Evolutionary conservation across 2,113 vertebrate species (phyloP).

Genomic region (Poeciliopsis retropinna): DNA sequence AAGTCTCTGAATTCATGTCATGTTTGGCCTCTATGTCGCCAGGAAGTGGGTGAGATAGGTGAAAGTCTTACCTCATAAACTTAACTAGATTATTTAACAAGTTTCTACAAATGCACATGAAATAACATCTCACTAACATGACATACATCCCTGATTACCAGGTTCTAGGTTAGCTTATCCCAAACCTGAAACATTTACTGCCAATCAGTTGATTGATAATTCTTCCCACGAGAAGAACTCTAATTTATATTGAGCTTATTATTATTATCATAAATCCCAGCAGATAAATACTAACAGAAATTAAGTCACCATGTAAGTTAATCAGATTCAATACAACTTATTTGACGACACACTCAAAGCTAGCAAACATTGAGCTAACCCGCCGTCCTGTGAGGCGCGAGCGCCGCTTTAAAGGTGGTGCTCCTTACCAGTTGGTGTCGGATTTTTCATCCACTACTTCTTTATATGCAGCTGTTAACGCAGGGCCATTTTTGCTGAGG

Average conservation of each 20-base stretch:
- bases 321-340: conserved; percentile 31
- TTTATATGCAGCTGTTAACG: conserved; percentile 86
- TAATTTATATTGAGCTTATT: neutral
- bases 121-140: neutral
- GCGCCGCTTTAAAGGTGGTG: neutral
- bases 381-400: neutral
- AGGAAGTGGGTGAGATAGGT: conserved; percentile 46
- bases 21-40: conserved; percentile 18
- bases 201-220: neutral
- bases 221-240: neutral
- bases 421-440: conserved; percentile 85
- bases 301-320: conserved; percentile 1
- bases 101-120: neutral
- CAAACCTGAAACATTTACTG: neutral
- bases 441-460: conserved; percentile 88
- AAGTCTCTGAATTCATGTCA: conserved; percentile 17
- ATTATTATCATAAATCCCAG: neutral
- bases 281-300: neutral
- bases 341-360: conserved; percentile 33
- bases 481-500: conserved; percentile 89
- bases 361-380: conserved; percentile 43
- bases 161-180: conserved; percentile 16
- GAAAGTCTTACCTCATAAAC: neutral
- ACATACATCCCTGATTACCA: neutral
- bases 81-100: neutral